Evolutionary conservation across 2,888 invertebrate species (phyloP).

Genomic region (Drosophila fulvimacula): DNA sequence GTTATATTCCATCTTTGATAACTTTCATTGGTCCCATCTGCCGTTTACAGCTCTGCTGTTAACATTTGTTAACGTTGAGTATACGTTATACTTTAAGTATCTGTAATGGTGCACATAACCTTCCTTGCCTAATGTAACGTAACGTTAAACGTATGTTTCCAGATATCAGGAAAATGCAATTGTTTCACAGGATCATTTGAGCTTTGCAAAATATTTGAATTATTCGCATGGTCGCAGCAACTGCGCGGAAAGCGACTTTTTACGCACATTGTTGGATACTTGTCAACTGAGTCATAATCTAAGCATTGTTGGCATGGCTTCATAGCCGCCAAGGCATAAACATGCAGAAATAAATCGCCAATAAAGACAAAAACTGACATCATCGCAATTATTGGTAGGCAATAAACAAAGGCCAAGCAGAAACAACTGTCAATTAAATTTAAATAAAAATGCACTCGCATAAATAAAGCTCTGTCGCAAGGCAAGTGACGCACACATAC

Average conservation of each 20-base stretch:
- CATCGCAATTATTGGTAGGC: conserved; percentile 34
- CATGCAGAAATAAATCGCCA: conserved; percentile 25
- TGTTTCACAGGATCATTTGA: no score
- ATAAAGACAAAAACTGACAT: conserved; percentile 16
- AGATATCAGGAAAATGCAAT: no score
- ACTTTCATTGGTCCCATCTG: no score
- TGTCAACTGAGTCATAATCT: conserved; percentile 33
- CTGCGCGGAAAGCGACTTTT: neutral
- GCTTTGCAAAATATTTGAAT: neutral
- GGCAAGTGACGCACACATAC: conserved; percentile 63
- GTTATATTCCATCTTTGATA: no score
- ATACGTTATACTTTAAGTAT: no score
- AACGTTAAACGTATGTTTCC: no score
- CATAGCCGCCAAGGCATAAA: conserved; percentile 40
- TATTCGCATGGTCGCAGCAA: neutral
- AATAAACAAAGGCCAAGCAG: conserved; percentile 2
- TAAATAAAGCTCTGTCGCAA: conserved; percentile 54
- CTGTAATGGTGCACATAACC: no score
- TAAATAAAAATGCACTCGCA: conserved; percentile 73
- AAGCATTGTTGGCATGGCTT: neutral
- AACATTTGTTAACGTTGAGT: no score
- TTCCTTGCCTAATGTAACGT: no score
- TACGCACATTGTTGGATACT: neutral
- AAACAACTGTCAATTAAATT: conserved; percentile 68
- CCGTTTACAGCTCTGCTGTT: no score